Evolutionary conservation across 2,888 invertebrate species (phyloP), one percentile per base, ranked within the genome.

Genomic region (Rhagonycha fulva): DNA sequence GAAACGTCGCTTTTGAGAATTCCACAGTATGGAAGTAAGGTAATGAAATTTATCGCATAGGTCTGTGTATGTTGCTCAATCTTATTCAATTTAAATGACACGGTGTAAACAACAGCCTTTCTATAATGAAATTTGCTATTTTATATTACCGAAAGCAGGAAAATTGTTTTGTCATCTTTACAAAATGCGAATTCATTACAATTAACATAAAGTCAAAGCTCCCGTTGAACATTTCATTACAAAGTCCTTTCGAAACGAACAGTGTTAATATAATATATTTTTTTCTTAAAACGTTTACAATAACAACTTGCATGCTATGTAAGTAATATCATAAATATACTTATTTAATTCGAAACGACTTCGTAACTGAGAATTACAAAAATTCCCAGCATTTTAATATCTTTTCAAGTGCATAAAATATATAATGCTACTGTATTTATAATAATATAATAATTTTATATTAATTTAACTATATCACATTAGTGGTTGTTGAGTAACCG

Each of bases 391-490:
- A 23, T 66, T 66, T 66, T 26, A 23, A 24, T 66, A 12, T 66
- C n/a, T 26, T 24, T 66, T 66, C 63, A 26, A 66, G 63, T 66
- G 63, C 63, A 26, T 66, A 66, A 66, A 66, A 66, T 66, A 66
- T 66, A 24, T 66, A 66, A 66, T 69, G 19, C 69, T 69, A 69
- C 28, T 14, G 68, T 30, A 68, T 68, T 32, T 19, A 32, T 70
- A 60, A 30, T 70, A 70, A 32, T 70, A 70, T 69, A 30, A 68
- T 69, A 60, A 32, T 32, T 47, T 23, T 32, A 73, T 62, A 68
- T 77, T 72, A 78, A 74, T 80, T 80, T 77, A 80, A 76, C 81
- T 81, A 81, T 81, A 81, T 81, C 81, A 81, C 81, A 81, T 78
- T 79, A 78, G 78, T 79, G 73, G 71, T 63, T 72, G 69, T 72